Evolutionary conservation across 37 sponge, comb jelly and placozoan species (phyloP).

Genomic region (Eunapius fragilis): DNA sequence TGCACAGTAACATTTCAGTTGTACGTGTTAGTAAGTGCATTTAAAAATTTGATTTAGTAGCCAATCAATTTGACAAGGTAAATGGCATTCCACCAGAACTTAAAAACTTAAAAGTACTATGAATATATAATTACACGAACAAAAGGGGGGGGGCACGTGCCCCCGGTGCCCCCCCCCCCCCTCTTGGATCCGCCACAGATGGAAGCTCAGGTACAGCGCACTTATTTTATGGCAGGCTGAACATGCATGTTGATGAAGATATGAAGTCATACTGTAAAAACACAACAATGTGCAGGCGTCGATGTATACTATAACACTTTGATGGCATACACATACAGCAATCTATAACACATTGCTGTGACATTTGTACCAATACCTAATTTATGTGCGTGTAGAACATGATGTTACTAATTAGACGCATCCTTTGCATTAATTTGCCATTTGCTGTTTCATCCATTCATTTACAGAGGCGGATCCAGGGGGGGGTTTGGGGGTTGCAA

Average conservation of each 20-base stretch:
- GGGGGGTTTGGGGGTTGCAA: no score
- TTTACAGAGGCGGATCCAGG: no score
- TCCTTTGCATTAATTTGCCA: no score
- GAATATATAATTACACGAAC: background rate
- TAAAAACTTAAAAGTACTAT: background rate
- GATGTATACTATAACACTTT: background rate
- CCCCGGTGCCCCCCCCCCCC: no score
- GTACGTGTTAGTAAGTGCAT: conserved; percentile 19
- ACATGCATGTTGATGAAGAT: background rate
- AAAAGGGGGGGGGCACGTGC: no score
- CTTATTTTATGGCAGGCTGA: background rate
- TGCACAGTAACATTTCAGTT: conserved; percentile 18
- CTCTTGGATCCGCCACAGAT: background rate
- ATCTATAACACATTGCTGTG: no score
- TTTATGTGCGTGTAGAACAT: no score
- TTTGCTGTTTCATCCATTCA: no score
- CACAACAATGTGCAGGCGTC: background rate
- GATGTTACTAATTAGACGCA: no score
- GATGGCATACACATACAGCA: background rate
- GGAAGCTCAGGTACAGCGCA: background rate
- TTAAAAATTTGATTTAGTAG: background rate
- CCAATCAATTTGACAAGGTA: background rate
- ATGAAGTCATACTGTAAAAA: conserved; percentile 1
- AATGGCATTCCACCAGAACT: background rate
- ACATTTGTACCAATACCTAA: no score